Conservation (phyloP, 2,113 vertebrate species). For the Notarius lentiginosus region DNA sequence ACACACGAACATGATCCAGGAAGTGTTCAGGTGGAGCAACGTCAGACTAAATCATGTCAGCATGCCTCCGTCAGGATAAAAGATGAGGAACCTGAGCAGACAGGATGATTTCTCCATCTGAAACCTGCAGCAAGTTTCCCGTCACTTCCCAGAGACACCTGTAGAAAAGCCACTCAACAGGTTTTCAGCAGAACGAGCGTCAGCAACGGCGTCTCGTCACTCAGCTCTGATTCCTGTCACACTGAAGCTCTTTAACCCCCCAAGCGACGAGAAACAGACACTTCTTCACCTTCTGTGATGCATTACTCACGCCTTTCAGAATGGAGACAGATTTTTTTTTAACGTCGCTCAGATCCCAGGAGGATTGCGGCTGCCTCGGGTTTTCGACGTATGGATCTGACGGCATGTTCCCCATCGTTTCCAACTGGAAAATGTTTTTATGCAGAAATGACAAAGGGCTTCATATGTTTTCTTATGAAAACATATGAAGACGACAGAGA, state of each 20-base stretch:
- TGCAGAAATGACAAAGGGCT: background rate
- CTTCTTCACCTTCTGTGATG: conserved; percentile 45
- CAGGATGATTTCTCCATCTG: conserved; percentile 27
- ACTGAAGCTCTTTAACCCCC: conserved; percentile 43
- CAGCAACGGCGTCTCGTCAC: background rate
- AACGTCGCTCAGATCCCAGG: conserved; percentile 31
- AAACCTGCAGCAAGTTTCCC: conserved; percentile 47
- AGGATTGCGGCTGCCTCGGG: conserved; percentile 38
- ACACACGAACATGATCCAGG: background rate
- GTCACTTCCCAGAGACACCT: conserved; percentile 50
- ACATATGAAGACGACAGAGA: too few species aligned
- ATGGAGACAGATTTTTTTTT: conserved; percentile 2
- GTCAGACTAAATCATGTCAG: conserved; percentile 26
- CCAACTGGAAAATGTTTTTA: background rate
- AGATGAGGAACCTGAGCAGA: conserved; percentile 5
- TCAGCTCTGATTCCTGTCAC: conserved; percentile 56
- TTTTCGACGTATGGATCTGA: conserved; percentile 6
- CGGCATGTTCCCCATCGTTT: conserved; percentile 9
- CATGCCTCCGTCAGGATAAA: conserved; percentile 2
- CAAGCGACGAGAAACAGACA: conserved; percentile 27
- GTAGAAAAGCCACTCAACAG: conserved; percentile 48
- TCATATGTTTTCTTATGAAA: background rate
- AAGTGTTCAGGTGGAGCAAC: conserved; percentile 31
- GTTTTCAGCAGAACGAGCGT: background rate
- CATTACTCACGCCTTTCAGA: conserved; percentile 49